These are phyloP conservation scores for Drosophila pallidifrons DNA, from an alignment of 1,140 invertebrate genomes.

Conservation along the genomic window DNA sequence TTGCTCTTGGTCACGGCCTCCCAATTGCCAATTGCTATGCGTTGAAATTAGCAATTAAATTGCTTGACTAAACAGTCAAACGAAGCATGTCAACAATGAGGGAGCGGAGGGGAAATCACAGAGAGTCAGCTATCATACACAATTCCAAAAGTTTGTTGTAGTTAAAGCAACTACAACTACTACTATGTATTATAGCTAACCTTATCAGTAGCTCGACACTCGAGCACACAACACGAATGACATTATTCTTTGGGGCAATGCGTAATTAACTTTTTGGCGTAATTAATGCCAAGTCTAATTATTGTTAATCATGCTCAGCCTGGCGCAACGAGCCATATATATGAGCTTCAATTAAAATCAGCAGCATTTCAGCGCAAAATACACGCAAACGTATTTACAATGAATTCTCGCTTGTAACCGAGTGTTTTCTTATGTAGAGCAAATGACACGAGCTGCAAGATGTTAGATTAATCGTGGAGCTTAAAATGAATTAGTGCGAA, in stretches of 20 bases:
- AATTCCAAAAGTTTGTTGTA: neutral
- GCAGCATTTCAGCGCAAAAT: conserved; percentile 45
- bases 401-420: conserved; percentile 1
- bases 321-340: conserved; percentile 67
- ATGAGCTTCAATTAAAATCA: conserved; percentile 84
- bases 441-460: conserved; percentile 10
- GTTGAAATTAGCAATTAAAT: conserved; percentile 47
- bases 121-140: neutral
- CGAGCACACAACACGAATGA: conserved; percentile 28
- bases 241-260: conserved; percentile 62
- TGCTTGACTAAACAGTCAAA: conserved; percentile 49
- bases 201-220: conserved; percentile 32
- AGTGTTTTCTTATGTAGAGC: neutral
- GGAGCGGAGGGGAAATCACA: neutral
- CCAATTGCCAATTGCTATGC: conserved; percentile 31
- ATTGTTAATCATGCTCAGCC: conserved; percentile 84
- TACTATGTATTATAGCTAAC: neutral
- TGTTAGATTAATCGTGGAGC: neutral
- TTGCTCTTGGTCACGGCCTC: neutral
- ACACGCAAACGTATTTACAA: conserved; percentile 22
- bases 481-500: neutral
- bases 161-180: conserved; percentile 11
- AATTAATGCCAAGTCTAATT: conserved; percentile 85
- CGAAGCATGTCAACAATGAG: neutral
- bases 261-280: conserved; percentile 84